Percentiles rank a stretch among this genome's conserved stretches.
Conservation (phyloP, 2,888 invertebrate genomes). For the Luffia ferchaultella region DNA sequence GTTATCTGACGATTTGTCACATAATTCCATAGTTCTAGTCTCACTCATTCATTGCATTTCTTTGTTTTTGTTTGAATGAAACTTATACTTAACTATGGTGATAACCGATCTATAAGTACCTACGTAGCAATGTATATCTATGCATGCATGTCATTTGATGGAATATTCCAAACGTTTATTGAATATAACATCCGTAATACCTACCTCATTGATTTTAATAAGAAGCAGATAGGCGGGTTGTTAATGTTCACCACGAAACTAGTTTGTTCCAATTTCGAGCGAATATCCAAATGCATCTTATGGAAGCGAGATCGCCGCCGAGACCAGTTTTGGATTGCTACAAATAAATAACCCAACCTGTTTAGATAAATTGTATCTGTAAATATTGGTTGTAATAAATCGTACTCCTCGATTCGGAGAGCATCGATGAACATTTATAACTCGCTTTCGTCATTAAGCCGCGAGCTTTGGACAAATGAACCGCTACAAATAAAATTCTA, state of each 20-base stretch:
- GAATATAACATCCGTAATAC: too few species aligned
- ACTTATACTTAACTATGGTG: too few species aligned
- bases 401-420: conserved; percentile 37
- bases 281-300: conserved; percentile 47
- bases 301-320: conserved; percentile 41
- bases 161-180: too few species aligned
- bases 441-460: conserved; percentile 25
- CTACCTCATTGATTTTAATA: neutral
- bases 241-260: conserved; percentile 34
- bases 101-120: too few species aligned
- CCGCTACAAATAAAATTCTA: too few species aligned
- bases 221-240: conserved; percentile 17
- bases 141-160: too few species aligned
- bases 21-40: too few species aligned
- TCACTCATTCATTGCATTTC: too few species aligned
- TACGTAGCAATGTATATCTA: too few species aligned
- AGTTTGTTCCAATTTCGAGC: conserved; percentile 47
- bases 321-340: conserved; percentile 51
- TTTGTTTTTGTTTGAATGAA: too few species aligned
- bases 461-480: conserved; percentile 14
- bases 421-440: conserved; percentile 28
- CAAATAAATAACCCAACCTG: conserved; percentile 53
- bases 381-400: conserved; percentile 52
- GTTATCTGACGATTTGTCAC: too few species aligned
- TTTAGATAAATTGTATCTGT: conserved; percentile 57